Base-by-base conservation (phyloP, 2,888 invertebrate genomes). In the Hirudinaria manillensis region DNA sequence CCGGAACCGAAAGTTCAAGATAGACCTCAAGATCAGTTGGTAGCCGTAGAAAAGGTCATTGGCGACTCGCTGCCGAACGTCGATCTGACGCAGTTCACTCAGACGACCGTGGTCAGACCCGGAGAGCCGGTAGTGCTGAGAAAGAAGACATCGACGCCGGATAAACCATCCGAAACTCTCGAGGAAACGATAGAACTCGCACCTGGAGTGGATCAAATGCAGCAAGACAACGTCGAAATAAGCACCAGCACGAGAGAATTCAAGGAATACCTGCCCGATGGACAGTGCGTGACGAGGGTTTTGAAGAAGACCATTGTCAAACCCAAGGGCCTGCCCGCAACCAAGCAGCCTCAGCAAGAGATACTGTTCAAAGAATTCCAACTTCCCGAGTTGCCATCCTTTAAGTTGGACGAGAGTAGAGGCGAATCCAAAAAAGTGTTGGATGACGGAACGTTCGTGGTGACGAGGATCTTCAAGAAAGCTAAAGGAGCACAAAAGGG, bases 391-490 rank as follows among this genome's bases (percentile, higher is more conserved):
- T 16, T 72, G 72, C 72, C 72, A 7, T 72, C 72, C 3, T 72
- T 56, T 55, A 36, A 72, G 27, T 3, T 51, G 3, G 45, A 36
- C 27, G 38, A 70, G 36, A 27, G 38, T 4, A 29, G 16, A 27
- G 53, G 51, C 19, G 21, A 34, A 27, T n/a, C 38, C 10, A 72
- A 24, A 51, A 19, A 72, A 29, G 16, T 19, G 4, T 6, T 27
- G 55, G 21, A 27, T 2, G 72, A 72, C 21, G 72, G 72, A n/a
- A 53, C 45, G 29, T 21, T 72, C 19, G 51, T 55, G 3, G 21
- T 72, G 53, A 72, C 24, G 29, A 51, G 45, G 51, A 21, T 72
- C 29, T 72, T 72, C 34, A 72, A 72, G 45, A 72, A 72, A 53
- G 6, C 34, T 7, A 21, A 45, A 7, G 53, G 53, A 27, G 24